A percentile compares a stretch with the other conserved stretches of the same genome.
Conservation (phyloP, 2,113 vertebrate species). For the Protobothrops mucrosquamatus region DNA sequence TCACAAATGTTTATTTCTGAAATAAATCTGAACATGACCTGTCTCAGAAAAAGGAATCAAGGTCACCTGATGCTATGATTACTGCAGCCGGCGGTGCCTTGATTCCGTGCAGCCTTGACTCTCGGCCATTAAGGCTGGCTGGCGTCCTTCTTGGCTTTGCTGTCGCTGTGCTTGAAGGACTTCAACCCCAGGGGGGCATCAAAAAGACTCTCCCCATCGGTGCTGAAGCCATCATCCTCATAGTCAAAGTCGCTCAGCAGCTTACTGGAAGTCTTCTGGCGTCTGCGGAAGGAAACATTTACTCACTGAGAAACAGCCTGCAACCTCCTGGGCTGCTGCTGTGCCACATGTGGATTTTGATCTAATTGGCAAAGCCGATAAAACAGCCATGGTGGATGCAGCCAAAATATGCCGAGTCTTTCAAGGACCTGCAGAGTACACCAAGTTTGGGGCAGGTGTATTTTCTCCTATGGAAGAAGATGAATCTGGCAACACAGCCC, state of each 20-base stretch:
- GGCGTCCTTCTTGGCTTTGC: constrained; percentile 51
- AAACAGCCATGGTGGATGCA: not conserved
- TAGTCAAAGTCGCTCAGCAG: constrained; percentile 78
- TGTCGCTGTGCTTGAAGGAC: constrained; percentile 74
- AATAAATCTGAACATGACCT: constrained; percentile 23
- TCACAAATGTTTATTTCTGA: constrained; percentile 17
- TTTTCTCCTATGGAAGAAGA: not conserved
- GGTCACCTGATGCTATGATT: not conserved
- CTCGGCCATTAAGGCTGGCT: not conserved
- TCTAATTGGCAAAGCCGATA: not conserved
- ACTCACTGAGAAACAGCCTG: not conserved
- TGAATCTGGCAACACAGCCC: not conserved
- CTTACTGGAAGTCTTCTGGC: constrained; percentile 81
- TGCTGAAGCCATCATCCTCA: constrained; percentile 81
- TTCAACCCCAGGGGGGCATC: constrained; percentile 79
- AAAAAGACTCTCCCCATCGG: constrained; percentile 86
- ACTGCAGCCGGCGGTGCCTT: constrained; percentile 21
- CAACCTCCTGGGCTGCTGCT: not conserved
- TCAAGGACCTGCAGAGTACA: not conserved
- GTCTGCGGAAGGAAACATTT: constrained; percentile 69
- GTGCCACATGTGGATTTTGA: not conserved
- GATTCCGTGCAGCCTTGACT: constrained; percentile 2
- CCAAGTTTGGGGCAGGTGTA: not conserved
- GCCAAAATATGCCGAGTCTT: not conserved
- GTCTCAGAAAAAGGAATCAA: not conserved